A percentile compares a stretch with the other conserved stretches of the same genome.
Evolutionary conservation across 1,140 invertebrate genomes (phyloP).

Genomic region (Aplysia californica): DNA sequence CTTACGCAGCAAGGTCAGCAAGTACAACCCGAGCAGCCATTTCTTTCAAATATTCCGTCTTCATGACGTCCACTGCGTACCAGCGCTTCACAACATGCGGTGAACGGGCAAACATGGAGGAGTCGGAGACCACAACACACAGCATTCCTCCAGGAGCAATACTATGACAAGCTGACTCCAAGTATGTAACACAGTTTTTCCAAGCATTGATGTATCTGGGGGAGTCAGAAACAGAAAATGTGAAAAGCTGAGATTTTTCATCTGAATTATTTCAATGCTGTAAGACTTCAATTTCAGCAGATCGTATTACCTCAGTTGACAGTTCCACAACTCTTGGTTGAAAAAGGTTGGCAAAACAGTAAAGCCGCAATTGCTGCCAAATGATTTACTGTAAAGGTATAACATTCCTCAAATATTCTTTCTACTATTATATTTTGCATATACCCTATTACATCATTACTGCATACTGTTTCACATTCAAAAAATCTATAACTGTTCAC

Average conservation of each 20-base stretch:
- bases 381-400: no score
- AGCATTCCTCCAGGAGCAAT: constrained; percentile 59
- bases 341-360: not conserved
- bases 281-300: not conserved
- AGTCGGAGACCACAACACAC: constrained; percentile 61
- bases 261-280: no score
- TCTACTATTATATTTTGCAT: not conserved
- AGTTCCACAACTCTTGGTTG: not conserved
- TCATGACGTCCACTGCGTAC: constrained; percentile 60
- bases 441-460: not conserved
- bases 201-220: constrained; percentile 62
- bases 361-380: not conserved
- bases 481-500: not conserved
- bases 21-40: constrained; percentile 61
- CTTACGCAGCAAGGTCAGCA: constrained; percentile 59
- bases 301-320: not conserved
- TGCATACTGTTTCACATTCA: not conserved
- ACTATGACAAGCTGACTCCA: constrained; percentile 62
- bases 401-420: not conserved
- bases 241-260: not conserved
- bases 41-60: constrained; percentile 66
- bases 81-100: constrained; percentile 58
- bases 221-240: not conserved
- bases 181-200: constrained; percentile 52
- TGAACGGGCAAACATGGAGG: constrained; percentile 59